Conservation (phyloP, 2,113 vertebrate genomes). For the Cathartes aura region DNA sequence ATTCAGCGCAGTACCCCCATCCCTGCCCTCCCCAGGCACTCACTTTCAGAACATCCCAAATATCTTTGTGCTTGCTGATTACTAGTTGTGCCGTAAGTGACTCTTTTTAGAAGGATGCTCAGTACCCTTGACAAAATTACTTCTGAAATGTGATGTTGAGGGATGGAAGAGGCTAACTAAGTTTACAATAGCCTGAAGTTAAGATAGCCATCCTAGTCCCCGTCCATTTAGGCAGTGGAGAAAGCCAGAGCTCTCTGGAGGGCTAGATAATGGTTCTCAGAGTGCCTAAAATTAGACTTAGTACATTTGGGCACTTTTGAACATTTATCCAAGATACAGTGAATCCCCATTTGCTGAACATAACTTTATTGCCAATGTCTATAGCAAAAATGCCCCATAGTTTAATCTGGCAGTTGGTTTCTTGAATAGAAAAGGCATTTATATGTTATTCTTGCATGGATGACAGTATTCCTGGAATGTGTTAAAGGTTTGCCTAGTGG, state of each 20-base stretch:
- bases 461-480: not conserved
- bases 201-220: not conserved
- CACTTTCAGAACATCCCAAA: not conserved
- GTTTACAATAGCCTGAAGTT: not conserved
- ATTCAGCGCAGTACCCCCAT: fast-evolving
- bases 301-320: not conserved
- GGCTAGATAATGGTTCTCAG: not conserved
- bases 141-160: not conserved
- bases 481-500: not conserved
- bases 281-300: not conserved
- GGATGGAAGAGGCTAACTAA: not conserved
- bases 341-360: not conserved
- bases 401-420: not conserved
- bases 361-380: not conserved
- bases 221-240: not conserved
- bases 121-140: not conserved
- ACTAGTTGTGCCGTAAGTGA: not conserved
- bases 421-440: not conserved
- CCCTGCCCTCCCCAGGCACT: not conserved
- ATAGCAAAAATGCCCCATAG: not conserved
- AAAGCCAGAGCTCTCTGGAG: not conserved
- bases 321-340: not conserved
- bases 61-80: not conserved
- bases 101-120: not conserved
- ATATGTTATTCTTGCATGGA: not conserved